These are phyloP conservation scores for Sylvia borin DNA, from an alignment of 2,797 vertebrate species.

Conservation along the genomic window DNA sequence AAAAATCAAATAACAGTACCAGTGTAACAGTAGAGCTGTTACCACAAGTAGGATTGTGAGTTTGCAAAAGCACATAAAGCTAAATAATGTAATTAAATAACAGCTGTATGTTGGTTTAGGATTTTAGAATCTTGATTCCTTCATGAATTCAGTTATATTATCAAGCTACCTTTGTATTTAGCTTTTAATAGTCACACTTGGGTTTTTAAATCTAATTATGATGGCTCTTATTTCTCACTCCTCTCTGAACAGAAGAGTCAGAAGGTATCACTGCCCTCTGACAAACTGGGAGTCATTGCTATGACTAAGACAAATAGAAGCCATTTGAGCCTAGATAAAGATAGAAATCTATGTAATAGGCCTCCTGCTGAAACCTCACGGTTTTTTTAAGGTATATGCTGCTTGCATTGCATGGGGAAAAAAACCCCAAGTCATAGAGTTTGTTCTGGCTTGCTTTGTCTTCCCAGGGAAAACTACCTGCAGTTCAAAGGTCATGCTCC, in stretches of 20 bases:
- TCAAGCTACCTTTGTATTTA: background rate
- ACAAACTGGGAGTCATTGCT: background rate
- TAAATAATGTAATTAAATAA: background rate
- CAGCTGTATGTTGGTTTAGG: background rate
- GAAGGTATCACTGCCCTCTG: background rate
- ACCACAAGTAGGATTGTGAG: background rate
- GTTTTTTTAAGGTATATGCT: background rate
- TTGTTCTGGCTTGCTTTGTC: conserved; percentile 39
- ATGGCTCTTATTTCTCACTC: background rate
- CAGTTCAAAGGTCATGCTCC: conserved; percentile 88
- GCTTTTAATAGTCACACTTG: background rate
- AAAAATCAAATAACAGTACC: background rate
- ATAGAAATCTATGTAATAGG: conserved; percentile 4
- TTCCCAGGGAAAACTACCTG: conserved; percentile 86
- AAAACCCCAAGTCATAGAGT: background rate
- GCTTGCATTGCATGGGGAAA: background rate
- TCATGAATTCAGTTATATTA: background rate
- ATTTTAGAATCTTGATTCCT: background rate
- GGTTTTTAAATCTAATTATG: background rate
- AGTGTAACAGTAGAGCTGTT: background rate
- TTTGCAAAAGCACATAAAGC: background rate
- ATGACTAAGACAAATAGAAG: conserved; percentile 31
- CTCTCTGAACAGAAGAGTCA: background rate
- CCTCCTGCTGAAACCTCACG: background rate
- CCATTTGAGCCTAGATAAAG: conserved; percentile 1